phyloP scores from a whole-genome alignment of 2,797 vertebrate genomes.

The Epinephelus malabaricus region DNA sequence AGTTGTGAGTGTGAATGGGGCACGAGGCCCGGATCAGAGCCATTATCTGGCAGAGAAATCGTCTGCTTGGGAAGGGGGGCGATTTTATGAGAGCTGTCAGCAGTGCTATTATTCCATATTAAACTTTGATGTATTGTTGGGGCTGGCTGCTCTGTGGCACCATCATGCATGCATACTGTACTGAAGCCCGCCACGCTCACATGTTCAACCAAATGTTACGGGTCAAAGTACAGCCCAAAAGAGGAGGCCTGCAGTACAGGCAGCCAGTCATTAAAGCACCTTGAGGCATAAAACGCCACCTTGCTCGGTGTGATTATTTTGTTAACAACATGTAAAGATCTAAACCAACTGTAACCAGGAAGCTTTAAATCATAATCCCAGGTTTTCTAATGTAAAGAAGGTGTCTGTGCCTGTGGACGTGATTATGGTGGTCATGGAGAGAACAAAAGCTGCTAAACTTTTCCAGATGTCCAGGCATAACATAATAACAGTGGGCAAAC shows the following conservation, averaged over 20 bases:
- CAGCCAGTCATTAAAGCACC: conserved; percentile 67
- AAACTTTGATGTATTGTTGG: conserved; percentile 84
- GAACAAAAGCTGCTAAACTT: conserved; percentile 79
- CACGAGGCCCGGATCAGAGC: conserved; percentile 64
- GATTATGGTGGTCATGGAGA: conserved; percentile 72
- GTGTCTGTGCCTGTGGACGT: conserved; percentile 75
- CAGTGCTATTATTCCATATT: conserved; percentile 79
- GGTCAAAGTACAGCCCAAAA: conserved; percentile 55
- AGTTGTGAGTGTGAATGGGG: conserved; percentile 45
- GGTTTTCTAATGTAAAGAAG: conserved; percentile 73
- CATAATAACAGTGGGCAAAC: conserved; percentile 72
- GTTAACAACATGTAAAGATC: conserved; percentile 70
- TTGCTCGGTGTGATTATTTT: conserved; percentile 63
- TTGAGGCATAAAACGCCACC: conserved; percentile 39
- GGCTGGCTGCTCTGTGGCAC: conserved; percentile 61
- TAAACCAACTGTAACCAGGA: conserved; percentile 72
- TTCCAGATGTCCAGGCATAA: conserved; percentile 86
- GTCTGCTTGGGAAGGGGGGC: conserved; percentile 53
- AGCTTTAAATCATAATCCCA: conserved; percentile 78
- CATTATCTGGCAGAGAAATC: conserved; percentile 78
- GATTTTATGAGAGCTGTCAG: conserved; percentile 81
- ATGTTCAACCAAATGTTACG: conserved; percentile 62
- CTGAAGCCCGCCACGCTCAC: conserved; percentile 40
- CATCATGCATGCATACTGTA: conserved; percentile 46
- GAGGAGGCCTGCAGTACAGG: conserved; percentile 46